phyloP scores from a whole-genome alignment of 1,140 invertebrate genomes.

The Oscheius sp. region DNA sequence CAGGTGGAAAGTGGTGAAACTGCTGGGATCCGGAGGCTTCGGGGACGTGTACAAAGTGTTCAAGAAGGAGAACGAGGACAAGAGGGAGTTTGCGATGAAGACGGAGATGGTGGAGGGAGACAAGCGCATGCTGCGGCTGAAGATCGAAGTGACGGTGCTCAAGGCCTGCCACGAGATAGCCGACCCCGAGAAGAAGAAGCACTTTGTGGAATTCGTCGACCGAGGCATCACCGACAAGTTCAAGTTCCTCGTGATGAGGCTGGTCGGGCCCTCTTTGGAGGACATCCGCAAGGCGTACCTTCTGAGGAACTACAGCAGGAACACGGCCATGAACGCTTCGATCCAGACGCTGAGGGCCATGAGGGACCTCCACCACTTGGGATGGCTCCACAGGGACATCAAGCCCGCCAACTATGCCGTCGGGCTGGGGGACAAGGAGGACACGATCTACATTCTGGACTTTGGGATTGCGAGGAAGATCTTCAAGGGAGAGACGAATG shows the following conservation, averaged over 20 bases:
- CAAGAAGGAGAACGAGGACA: too few species aligned
- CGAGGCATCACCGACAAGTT: constrained; percentile 5
- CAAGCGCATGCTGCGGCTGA: constrained; percentile 21
- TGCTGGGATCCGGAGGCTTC: too few species aligned
- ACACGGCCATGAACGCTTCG: constrained; percentile 10
- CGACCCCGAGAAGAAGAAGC: constrained; percentile 24
- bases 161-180: constrained; percentile 3
- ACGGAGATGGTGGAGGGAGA: constrained; percentile 23
- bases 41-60: too few species aligned
- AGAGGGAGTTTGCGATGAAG: constrained; percentile 14
- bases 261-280: constrained; percentile 27
- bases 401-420: constrained; percentile 28
- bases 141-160: constrained; percentile 24
- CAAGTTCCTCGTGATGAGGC: constrained; percentile 36
- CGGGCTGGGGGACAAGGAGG: background rate
- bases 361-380: constrained; percentile 29
- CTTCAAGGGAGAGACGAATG: constrained; percentile 7
- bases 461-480: constrained; percentile 26
- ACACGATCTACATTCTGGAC: constrained; percentile 25
- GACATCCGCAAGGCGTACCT: constrained; percentile 26
- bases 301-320: constrained; percentile 9
- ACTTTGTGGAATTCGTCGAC: constrained; percentile 29
- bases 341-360: constrained; percentile 29
- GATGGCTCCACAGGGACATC: constrained; percentile 33
- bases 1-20: too few species aligned